Base-by-base conservation (phyloP, 2,113 vertebrate genomes). In the Echinops telfairi region DNA sequence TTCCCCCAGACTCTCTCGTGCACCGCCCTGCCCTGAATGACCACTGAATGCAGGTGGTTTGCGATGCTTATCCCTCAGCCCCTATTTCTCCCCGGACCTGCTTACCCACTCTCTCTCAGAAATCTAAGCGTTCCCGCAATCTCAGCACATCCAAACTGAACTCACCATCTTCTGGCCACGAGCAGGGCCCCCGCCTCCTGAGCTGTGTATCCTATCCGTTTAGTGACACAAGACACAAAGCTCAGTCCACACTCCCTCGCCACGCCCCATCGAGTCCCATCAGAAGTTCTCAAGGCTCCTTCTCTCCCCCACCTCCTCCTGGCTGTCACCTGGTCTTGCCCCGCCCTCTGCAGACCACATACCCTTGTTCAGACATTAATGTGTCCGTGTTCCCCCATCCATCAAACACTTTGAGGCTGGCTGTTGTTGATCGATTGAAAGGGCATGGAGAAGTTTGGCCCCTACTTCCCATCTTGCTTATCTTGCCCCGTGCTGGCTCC, bases 401-500 rank as follows among this genome's bases (percentile, higher is more conserved):
- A 53, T 36, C 79, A 76, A 87, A 3, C 29, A 53, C 68, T 33
- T 36, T 22, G 6, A 29, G 31, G 31, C 53, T 76, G 33, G 27
- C 60, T 31, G 75, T 36, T 57, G 90, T 64, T 91, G 19, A 10
- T 4, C 31, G 5, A 15, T 7, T 23, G 36, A 16, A 81, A 33
- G 47, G 20, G 12, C 17, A 14, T 3, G 3, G 33, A 22, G 64
- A 62, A 22, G 20, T 27, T 29, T 43, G 58, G 6, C 0, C 40
- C 36, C n/a, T 2, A 20, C 31, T 22, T 36, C 38, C 19, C 36
- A 43, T 66, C 79, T 38, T 20, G 16, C 36, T 43, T 16, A 0
- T 0, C 1, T 8, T 6, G 10, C 58, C 62, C 3, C 14, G 7
- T 53, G 47, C 47, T 1, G 1, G 2, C 3, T 25, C 9, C 36